These are phyloP conservation scores for Cuniculus paca DNA, from an alignment of 2,797 vertebrate genomes.

Conservation along the genomic window DNA sequence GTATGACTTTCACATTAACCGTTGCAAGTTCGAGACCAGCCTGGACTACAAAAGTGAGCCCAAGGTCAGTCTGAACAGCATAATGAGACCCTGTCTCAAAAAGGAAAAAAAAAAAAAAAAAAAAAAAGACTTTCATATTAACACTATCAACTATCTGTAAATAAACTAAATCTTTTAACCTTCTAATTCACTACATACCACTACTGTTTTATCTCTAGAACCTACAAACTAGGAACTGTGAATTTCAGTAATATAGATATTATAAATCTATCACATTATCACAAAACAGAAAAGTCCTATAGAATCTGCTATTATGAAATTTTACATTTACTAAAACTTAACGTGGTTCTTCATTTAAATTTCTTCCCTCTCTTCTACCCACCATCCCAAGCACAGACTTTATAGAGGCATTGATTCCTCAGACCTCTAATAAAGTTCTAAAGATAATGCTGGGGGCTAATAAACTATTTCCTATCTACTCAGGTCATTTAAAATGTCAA, in stretches of 20 bases:
- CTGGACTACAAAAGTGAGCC: no score
- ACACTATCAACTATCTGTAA: neutral
- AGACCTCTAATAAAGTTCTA: neutral
- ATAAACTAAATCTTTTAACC: neutral
- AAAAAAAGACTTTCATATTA: neutral
- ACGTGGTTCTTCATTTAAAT: neutral
- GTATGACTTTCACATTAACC: neutral
- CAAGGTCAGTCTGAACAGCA: no score
- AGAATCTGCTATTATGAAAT: neutral
- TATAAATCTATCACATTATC: slow-evolving; percentile 34
- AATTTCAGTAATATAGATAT: slow-evolving; percentile 34
- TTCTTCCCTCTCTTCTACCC: neutral
- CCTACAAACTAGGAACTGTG: neutral
- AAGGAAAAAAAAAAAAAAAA: no score
- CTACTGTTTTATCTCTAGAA: neutral
- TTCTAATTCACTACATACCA: neutral
- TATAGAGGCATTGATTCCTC: neutral
- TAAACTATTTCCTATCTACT: neutral
- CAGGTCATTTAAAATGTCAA: neutral
- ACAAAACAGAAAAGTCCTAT: neutral
- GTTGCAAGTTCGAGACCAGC: no score
- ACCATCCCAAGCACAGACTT: neutral
- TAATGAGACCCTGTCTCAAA: no score
- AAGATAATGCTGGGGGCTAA: neutral
- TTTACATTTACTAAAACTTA: neutral